phyloP scores from a whole-genome alignment of 2,797 vertebrate species.

The Fratercula arctica region DNA sequence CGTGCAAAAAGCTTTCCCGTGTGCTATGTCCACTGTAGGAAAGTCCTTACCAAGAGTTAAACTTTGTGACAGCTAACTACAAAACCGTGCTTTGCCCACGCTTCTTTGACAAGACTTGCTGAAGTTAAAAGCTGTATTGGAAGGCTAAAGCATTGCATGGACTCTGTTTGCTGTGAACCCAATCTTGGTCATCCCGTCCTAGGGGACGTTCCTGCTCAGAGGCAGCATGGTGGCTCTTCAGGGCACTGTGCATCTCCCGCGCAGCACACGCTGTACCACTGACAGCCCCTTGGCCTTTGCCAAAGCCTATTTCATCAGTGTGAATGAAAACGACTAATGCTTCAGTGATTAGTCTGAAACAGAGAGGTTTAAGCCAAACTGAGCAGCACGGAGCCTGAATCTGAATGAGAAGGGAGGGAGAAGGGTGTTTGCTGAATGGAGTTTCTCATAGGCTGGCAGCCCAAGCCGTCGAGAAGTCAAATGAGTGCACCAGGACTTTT shows the following conservation, averaged over 20 bases:
- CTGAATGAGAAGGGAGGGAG: background rate
- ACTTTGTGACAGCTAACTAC: background rate
- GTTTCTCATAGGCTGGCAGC: background rate
- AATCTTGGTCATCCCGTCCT: background rate
- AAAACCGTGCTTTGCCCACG: background rate
- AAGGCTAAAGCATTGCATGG: background rate
- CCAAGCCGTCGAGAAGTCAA: background rate
- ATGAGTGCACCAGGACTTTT: background rate
- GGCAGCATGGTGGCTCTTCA: background rate
- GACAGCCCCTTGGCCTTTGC: background rate
- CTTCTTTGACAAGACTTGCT: background rate
- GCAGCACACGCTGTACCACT: background rate
- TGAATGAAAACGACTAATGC: background rate
- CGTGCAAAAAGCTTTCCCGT: background rate
- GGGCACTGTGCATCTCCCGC: background rate
- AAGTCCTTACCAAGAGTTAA: background rate
- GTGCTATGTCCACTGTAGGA: accelerated
- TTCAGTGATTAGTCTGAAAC: background rate
- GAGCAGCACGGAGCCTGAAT: background rate
- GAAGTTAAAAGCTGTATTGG: background rate
- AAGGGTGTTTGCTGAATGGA: background rate
- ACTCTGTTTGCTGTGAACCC: background rate
- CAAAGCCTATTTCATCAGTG: background rate
- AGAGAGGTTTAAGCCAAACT: background rate
- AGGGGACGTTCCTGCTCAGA: background rate